Conservation (phyloP, 2,797 vertebrate species). For the Uromys caudimaculatus region DNA sequence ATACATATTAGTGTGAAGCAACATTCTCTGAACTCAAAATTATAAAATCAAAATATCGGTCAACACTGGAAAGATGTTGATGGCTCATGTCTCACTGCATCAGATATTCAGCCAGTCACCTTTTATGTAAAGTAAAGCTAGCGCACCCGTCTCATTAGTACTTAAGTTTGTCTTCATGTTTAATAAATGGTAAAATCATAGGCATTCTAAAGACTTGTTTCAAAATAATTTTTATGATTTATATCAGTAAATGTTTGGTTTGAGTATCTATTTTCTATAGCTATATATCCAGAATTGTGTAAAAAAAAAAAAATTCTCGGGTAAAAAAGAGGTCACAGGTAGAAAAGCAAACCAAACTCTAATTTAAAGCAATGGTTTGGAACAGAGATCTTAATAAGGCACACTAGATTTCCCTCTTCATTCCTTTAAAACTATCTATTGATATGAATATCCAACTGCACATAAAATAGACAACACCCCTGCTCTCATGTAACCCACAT, state of each 20-base stretch:
- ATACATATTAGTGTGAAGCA: not conserved
- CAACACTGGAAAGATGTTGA: not conserved
- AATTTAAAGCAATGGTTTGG: not conserved
- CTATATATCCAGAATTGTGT: not conserved
- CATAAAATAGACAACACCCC: not conserved
- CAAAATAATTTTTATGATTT: not conserved
- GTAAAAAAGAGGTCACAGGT: not conserved
- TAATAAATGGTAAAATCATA: not conserved
- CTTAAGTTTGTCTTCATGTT: not conserved
- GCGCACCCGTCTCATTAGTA: not conserved
- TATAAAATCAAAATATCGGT: not conserved
- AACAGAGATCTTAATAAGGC: not conserved
- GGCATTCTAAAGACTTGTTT: not conserved
- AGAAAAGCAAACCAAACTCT: not conserved
- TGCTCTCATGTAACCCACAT: not conserved
- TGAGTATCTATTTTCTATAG: not conserved
- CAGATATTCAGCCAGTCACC: not conserved
- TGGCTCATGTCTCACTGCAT: not conserved
- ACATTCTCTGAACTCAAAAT: not conserved
- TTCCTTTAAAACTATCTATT: slow-evolving; percentile 35
- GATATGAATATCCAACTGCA: not conserved
- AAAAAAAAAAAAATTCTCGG: not conserved
- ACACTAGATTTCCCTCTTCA: not conserved
- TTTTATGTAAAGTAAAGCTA: not conserved
- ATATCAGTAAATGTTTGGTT: not conserved